Conservation (phyloP, 2,797 vertebrate species). For the Rhadinocentrus ornatus region DNA sequence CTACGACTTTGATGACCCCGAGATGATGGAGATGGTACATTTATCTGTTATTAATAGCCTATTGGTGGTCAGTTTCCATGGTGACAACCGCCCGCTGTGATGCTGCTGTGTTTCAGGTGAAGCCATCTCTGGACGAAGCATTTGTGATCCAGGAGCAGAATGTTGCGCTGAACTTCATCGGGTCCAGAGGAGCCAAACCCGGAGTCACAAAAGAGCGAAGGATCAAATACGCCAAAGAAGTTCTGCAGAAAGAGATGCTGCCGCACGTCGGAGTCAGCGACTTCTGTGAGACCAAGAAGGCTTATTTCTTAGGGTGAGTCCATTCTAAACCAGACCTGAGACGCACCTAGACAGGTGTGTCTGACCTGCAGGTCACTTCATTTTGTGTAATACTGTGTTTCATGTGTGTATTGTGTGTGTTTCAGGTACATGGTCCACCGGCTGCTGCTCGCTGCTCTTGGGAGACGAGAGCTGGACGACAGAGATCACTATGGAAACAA, state of each 20-base stretch:
- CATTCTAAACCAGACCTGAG: slow-evolving; percentile 58
- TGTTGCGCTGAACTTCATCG: slow-evolving; percentile 97
- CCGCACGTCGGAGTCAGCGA: slow-evolving; percentile 98
- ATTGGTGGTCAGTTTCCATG: background rate
- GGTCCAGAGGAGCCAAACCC: slow-evolving; percentile 96
- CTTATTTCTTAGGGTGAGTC: slow-evolving; percentile 95
- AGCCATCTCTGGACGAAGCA: slow-evolving; percentile 96
- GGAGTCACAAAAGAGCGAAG: slow-evolving; percentile 97
- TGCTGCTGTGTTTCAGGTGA: slow-evolving; percentile 83
- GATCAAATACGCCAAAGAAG: slow-evolving; percentile 98
- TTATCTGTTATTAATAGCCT: no score
- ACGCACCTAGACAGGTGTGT: background rate
- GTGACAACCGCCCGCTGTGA: background rate
- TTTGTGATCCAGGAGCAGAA: slow-evolving; percentile 99
- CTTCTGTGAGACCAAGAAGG: slow-evolving; percentile 99
- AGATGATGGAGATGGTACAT: slow-evolving; percentile 99
- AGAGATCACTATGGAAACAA: slow-evolving; percentile 99
- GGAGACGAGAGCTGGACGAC: slow-evolving; percentile 95
- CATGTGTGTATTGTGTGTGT: background rate
- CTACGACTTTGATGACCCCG: slow-evolving; percentile 98
- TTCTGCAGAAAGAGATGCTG: slow-evolving; percentile 98
- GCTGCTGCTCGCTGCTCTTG: slow-evolving; percentile 92
- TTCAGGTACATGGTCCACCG: slow-evolving; percentile 97
- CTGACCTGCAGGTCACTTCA: background rate
- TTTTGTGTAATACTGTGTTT: no score